phyloP scores from a whole-genome alignment of 2,797 vertebrate species.

The Serranus cabrilla region DNA sequence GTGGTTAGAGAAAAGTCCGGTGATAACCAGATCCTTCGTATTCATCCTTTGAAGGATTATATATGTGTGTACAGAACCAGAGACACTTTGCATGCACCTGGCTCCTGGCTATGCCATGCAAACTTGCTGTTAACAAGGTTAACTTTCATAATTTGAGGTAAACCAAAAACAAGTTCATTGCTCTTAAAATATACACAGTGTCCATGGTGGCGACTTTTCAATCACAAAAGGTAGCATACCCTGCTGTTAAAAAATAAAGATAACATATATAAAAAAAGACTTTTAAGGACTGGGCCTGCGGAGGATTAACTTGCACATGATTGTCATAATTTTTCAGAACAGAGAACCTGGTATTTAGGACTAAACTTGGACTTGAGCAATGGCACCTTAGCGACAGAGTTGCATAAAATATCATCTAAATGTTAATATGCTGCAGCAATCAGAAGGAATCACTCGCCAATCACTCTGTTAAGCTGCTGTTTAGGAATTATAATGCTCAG shows the following conservation, averaged over 20 bases:
- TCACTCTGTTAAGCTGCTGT: slow-evolving; percentile 30
- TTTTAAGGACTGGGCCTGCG: background rate
- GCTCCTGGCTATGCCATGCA: no score
- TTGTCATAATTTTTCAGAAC: background rate
- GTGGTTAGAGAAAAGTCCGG: background rate
- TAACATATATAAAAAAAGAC: no score
- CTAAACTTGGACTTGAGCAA: slow-evolving; percentile 1
- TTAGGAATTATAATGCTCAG: background rate
- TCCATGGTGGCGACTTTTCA: no score
- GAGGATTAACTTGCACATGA: background rate
- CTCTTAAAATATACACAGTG: no score
- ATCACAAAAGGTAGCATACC: no score
- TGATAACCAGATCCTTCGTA: accelerated
- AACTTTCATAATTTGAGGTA: no score
- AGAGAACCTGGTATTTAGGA: background rate
- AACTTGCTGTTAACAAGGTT: no score
- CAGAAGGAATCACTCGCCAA: slow-evolving; percentile 21
- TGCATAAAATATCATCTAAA: slow-evolving; percentile 19
- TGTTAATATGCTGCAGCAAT: slow-evolving; percentile 35
- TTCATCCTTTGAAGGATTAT: background rate
- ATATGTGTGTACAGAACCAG: background rate
- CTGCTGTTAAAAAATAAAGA: no score
- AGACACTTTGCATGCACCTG: no score
- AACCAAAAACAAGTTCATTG: no score
- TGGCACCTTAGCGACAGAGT: background rate